Conservation (phyloP, 1,140 invertebrate genomes). For the Venustaconcha ellipsiformis region DNA sequence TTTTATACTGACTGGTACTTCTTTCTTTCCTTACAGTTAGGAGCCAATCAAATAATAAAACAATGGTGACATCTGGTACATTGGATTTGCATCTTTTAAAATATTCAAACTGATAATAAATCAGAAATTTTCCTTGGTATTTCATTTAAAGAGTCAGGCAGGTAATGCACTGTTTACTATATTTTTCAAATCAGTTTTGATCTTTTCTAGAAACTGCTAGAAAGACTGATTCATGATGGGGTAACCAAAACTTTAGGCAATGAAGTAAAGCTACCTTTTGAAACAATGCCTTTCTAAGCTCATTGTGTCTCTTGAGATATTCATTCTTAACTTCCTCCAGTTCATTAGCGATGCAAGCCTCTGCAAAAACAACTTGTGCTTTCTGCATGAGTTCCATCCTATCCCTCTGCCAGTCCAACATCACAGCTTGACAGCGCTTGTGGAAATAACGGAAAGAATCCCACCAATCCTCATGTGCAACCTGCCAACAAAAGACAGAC, state of each 20-base stretch:
- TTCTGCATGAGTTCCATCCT: slow-evolving; percentile 58
- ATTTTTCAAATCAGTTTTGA: too few species aligned
- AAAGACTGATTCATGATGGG: too few species aligned
- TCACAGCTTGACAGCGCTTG: slow-evolving; percentile 53
- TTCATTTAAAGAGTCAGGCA: too few species aligned
- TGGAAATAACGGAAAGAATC: slow-evolving; percentile 57
- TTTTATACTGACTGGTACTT: too few species aligned
- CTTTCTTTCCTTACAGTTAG: too few species aligned
- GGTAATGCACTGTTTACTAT: too few species aligned
- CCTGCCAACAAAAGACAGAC: slow-evolving; percentile 32
- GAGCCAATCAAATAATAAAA: too few species aligned
- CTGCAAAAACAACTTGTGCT: slow-evolving; percentile 55
- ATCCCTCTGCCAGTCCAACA: slow-evolving; percentile 57
- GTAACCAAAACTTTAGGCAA: neutral
- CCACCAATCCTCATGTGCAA: slow-evolving; percentile 64
- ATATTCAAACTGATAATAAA: too few species aligned
- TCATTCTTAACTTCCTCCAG: slow-evolving; percentile 56
- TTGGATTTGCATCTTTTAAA: too few species aligned
- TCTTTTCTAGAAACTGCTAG: too few species aligned
- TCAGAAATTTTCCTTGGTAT: too few species aligned
- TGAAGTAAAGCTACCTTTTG: slow-evolving; percentile 49
- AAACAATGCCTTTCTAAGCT: slow-evolving; percentile 57
- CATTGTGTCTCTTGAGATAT: slow-evolving; percentile 52
- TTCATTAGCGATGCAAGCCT: slow-evolving; percentile 55
- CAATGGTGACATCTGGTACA: too few species aligned